Conservation (phyloP, 2,113 vertebrate species). For the Crotalus viridis region DNA sequence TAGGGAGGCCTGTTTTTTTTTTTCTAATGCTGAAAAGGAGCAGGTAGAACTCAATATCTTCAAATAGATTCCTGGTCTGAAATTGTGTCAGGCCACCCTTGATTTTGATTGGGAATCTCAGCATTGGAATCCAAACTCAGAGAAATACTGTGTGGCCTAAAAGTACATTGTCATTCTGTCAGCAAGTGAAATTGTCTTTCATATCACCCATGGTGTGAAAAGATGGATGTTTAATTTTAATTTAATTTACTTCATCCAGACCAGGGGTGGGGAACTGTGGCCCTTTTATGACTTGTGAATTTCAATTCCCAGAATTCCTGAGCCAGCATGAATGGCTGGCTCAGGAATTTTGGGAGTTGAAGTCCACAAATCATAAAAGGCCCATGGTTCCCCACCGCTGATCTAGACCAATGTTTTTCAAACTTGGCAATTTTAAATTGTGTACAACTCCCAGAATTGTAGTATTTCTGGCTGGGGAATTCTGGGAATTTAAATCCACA, state of each 20-base stretch:
- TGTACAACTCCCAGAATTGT: background rate
- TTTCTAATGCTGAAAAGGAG: background rate
- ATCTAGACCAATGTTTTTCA: background rate
- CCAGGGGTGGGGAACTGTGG: background rate
- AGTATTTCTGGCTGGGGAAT: background rate
- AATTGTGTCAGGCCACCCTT: background rate
- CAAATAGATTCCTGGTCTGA: background rate
- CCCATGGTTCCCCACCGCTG: background rate
- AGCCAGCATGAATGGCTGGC: background rate
- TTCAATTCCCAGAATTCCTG: background rate
- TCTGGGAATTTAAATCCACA: background rate
- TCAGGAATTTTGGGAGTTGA: background rate
- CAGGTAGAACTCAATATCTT: background rate
- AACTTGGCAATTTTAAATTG: background rate
- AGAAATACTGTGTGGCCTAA: background rate
- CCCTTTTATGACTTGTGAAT: background rate
- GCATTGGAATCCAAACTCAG: background rate
- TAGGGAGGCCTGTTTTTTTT: background rate
- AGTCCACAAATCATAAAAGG: background rate
- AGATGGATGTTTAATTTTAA: background rate
- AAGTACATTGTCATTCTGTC: constrained; percentile 26
- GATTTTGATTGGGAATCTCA: background rate
- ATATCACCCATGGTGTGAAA: constrained; percentile 30
- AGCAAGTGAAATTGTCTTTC: constrained; percentile 42
- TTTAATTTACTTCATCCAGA: constrained; percentile 8